Percentiles rank a stretch among this genome's conserved stretches.
phyloP scores from a whole-genome alignment of 2,888 invertebrate species.

The Sarcophaga variegata region DNA sequence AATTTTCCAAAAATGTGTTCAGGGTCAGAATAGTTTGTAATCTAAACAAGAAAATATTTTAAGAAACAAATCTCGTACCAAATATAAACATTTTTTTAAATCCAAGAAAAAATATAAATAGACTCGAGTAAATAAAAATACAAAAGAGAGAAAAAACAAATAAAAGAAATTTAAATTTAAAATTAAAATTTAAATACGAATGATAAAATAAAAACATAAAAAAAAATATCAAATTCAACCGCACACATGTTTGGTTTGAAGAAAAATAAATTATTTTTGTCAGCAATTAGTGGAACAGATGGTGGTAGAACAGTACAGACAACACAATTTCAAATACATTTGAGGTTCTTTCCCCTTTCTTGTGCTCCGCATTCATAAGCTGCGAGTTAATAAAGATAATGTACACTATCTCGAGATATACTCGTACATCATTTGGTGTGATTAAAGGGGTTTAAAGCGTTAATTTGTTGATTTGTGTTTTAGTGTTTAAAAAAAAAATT shows the following conservation, averaged over 20 bases:
- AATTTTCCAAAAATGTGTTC: conserved; percentile 26
- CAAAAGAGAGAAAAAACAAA: not conserved
- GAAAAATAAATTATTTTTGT: not conserved
- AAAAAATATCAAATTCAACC: too few species aligned
- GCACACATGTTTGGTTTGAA: not conserved
- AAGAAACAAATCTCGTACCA: conserved; percentile 2
- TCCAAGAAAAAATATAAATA: not conserved
- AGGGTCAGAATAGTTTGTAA: conserved; percentile 46
- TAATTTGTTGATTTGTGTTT: conserved; percentile 14
- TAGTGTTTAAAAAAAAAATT: not conserved
- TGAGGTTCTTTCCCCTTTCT: not conserved
- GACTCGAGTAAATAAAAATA: conserved; percentile 13
- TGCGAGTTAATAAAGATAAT: conserved; percentile 1
- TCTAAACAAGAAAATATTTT: conserved; percentile 1
- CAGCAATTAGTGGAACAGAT: not conserved
- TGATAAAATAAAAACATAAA: conserved; percentile 10
- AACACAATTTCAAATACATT: not conserved
- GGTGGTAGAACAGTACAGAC: not conserved
- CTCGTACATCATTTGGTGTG: not conserved
- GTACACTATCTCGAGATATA: not conserved
- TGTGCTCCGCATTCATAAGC: too few species aligned
- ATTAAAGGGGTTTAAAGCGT: conserved; percentile 14
- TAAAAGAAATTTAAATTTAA: not conserved
- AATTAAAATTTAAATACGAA: not conserved
- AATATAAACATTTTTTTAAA: conserved; percentile 25